Evolutionary conservation across 2,888 invertebrate species (phyloP), one percentile per base, ranked within the genome.

Genomic region (Leucozona laternaria): DNA sequence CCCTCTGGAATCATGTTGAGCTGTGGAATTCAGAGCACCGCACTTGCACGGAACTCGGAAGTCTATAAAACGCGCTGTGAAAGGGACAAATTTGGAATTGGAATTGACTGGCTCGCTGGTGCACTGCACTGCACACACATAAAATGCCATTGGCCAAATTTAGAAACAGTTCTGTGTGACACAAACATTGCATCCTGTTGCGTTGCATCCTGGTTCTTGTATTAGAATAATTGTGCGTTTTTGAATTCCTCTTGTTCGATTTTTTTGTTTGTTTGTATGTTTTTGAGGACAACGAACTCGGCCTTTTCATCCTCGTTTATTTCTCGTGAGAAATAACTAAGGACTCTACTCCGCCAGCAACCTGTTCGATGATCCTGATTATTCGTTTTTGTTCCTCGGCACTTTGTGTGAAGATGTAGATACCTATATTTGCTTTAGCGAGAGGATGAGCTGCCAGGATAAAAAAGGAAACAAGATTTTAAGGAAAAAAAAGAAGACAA

Each of bases 281-380:
- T 37, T 37, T 57, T 11, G 40, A 71, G 84, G 72, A 85, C 84
- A 84, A 80, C 70, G 81, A 85, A 81, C 85, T 77, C 60, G 53
- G 50, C 68, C 34, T 43, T 72, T 70, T 53, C 53, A 37, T 64
- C 28, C 7, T 64, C 31, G 40, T 60, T 31, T 34, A 48, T 60
- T n/a, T 64, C 20, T 64, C 86, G 78, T 86, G 86, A 86, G 86
- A 86, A 86, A 82, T n/a, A 53, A 40, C 6, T 31, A 64, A 77
- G 81, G 82, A 86, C 1, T 3, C 22, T 25, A 6, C 50, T 53
- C 15, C 17, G 50, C n/a, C 45, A 81, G 48, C 82, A 86, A 86
- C 86, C 86, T 86, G 86, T 86, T 82, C 75, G 80, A 53, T 57
- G 68, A 57, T 86, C 57, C 64, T 78, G 81, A 82, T 82, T 82